These are phyloP conservation scores for Hycleus phaleratus DNA, from an alignment of 1,140 invertebrate species.

Conservation along the genomic window DNA sequence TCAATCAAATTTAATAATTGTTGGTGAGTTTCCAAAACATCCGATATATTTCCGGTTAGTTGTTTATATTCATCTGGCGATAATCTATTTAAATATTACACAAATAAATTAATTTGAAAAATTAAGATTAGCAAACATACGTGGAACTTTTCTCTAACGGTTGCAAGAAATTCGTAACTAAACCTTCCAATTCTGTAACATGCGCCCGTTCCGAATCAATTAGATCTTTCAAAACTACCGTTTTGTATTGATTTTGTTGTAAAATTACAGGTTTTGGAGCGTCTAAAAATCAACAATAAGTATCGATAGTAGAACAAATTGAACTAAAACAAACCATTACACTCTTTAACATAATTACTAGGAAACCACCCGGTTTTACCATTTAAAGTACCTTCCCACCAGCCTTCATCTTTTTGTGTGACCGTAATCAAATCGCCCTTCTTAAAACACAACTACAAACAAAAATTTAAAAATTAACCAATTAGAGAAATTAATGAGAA, in stretches of 20 bases:
- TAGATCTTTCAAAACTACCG: constrained; percentile 81
- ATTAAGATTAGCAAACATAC: constrained; percentile 45
- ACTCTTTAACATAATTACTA: constrained; percentile 92
- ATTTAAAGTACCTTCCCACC: constrained; percentile 94
- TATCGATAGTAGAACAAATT: neutral
- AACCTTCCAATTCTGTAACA: constrained; percentile 77
- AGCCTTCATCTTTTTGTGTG: constrained; percentile 86
- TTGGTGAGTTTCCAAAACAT: constrained; percentile 77
- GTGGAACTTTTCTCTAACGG: constrained; percentile 76
- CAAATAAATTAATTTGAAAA: neutral
- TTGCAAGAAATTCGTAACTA: constrained; percentile 75
- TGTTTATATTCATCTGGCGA: constrained; percentile 77
- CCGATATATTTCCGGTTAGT: constrained; percentile 79
- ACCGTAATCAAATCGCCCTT: constrained; percentile 96
- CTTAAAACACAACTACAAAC: constrained; percentile 79
- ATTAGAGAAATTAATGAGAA: constrained; percentile 2
- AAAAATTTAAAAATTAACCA: neutral
- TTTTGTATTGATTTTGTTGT: constrained; percentile 35
- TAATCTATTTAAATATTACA: constrained; percentile 53
- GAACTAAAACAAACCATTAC: constrained; percentile 48
- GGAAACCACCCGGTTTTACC: constrained; percentile 98
- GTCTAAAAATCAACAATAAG: constrained; percentile 23
- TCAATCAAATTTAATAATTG: constrained; percentile 70
- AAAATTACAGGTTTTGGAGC: constrained; percentile 23
- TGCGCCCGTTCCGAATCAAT: constrained; percentile 87